Percentiles rank a stretch among this genome's conserved stretches.
Conservation (phyloP, 2,888 invertebrate species). For the Oegoconia quadripuncta region DNA sequence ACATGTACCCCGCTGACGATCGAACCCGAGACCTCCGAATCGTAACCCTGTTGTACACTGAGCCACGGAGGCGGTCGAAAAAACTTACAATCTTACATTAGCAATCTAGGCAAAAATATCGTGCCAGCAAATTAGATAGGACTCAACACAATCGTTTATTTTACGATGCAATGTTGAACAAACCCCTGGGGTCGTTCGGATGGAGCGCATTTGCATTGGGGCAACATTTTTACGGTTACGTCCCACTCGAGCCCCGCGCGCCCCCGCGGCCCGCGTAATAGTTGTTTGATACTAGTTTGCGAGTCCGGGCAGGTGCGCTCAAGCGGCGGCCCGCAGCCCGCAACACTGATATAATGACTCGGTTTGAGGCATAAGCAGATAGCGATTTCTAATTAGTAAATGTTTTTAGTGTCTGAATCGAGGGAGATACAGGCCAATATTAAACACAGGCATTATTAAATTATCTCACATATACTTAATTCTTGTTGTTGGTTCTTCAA, state of each 20-base stretch:
- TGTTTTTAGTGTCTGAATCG: background rate
- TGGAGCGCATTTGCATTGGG: constrained; percentile 17
- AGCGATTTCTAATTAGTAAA: background rate
- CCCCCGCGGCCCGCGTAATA: constrained; percentile 15
- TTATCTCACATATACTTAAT: too few relatives aligned
- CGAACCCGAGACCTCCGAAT: too few relatives aligned
- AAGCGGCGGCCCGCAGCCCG: background rate
- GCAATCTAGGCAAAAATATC: too few relatives aligned
- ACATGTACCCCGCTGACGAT: too few relatives aligned
- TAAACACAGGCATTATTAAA: too few relatives aligned
- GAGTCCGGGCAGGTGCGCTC: constrained; percentile 16
- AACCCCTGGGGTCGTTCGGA: background rate
- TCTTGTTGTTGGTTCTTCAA: too few relatives aligned
- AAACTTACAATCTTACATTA: too few relatives aligned
- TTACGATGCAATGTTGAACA: background rate
- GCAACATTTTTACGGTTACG: constrained; percentile 16
- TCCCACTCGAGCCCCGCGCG: background rate
- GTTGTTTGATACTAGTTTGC: constrained; percentile 22
- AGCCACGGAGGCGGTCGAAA: too few relatives aligned
- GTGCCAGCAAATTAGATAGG: too few relatives aligned
- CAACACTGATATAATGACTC: constrained; percentile 1
- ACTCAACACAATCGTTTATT: too few relatives aligned
- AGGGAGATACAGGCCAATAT: background rate
- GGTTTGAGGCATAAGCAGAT: background rate
- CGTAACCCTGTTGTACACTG: too few relatives aligned